Percentiles rank a stretch among this genome's conserved stretches.
phyloP scores from a whole-genome alignment of 2,888 invertebrate genomes.

The Drosophila birchii region DNA sequence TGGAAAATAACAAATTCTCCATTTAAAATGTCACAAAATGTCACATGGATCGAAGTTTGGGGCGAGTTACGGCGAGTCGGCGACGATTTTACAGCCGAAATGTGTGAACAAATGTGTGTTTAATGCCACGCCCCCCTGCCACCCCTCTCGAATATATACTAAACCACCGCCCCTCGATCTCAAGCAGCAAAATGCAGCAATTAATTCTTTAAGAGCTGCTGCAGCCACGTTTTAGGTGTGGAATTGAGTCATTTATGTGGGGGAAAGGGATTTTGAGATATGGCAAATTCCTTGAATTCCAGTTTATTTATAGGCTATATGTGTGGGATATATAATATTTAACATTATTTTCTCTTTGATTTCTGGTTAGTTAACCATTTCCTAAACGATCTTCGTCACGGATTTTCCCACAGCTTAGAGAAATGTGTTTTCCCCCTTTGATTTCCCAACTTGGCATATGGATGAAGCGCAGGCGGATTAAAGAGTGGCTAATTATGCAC shows the following conservation, averaged over 20 bases:
- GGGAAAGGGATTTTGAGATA: conserved; percentile 4
- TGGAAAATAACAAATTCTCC: conserved; percentile 36
- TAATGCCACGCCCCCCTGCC: conserved; percentile 8
- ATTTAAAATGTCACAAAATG: conserved; percentile 46
- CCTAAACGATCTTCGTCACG: conserved; percentile 14
- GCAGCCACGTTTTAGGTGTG: conserved; percentile 22
- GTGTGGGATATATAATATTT: neutral
- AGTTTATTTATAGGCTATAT: conserved; percentile 11
- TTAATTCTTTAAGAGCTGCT: conserved; percentile 24
- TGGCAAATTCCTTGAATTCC: conserved; percentile 14
- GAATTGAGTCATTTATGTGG: conserved; percentile 7
- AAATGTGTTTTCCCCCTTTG: conserved; percentile 21
- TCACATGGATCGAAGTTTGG: conserved; percentile 19
- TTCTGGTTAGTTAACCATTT: conserved; percentile 55
- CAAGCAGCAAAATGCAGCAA: conserved; percentile 30
- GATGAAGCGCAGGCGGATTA: conserved; percentile 23
- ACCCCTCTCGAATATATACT: neutral
- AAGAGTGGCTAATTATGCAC: conserved; percentile 22
- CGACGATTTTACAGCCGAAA: conserved; percentile 6
- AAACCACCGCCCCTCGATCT: conserved; percentile 25
- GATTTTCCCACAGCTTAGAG: conserved; percentile 4
- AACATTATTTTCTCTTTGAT: conserved; percentile 12
- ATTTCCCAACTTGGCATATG: conserved; percentile 10
- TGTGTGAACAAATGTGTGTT: conserved; percentile 49
- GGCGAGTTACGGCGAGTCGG: conserved; percentile 4